Conservation (phyloP, 2,797 vertebrate genomes). For the Sciaenops ocellatus region DNA sequence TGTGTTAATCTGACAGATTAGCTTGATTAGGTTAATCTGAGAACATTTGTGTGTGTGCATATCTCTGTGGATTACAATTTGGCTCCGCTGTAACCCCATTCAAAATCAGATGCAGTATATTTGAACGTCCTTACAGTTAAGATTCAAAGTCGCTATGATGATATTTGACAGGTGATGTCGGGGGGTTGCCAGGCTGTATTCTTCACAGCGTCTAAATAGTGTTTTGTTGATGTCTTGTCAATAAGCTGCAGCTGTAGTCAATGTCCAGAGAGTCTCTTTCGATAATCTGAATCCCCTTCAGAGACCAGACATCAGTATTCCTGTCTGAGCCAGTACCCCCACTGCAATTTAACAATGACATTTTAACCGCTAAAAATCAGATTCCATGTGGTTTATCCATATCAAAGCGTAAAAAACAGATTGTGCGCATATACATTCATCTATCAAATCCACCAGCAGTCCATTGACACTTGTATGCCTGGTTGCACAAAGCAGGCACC, state of each 20-base stretch:
- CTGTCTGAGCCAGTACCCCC: neutral
- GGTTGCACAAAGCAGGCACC: constrained; percentile 24
- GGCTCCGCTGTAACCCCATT: neutral
- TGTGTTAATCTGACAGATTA: constrained; percentile 76
- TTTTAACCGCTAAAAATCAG: constrained; percentile 11
- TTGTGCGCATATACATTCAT: constrained; percentile 28
- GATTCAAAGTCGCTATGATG: constrained; percentile 11
- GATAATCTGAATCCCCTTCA: constrained; percentile 22
- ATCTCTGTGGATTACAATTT: constrained; percentile 3
- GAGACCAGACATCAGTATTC: constrained; percentile 29
- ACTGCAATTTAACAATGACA: constrained; percentile 21
- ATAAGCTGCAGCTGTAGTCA: constrained; percentile 28
- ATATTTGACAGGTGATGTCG: neutral
- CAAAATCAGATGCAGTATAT: constrained; percentile 4
- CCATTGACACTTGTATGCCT: constrained; percentile 4
- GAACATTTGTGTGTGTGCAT: constrained; percentile 30
- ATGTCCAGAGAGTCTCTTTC: constrained; percentile 3
- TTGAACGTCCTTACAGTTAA: constrained; percentile 15
- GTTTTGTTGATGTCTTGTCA: constrained; percentile 37
- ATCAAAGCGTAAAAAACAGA: constrained; percentile 14
- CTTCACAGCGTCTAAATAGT: constrained; percentile 29
- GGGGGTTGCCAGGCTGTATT: constrained; percentile 24
- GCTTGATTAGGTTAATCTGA: constrained; percentile 66
- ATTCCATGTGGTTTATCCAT: constrained; percentile 3
- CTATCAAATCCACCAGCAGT: constrained; percentile 18